Evolutionary conservation across 2,888 invertebrate genomes (phyloP).

Genomic region (Tetropium fuscum): DNA sequence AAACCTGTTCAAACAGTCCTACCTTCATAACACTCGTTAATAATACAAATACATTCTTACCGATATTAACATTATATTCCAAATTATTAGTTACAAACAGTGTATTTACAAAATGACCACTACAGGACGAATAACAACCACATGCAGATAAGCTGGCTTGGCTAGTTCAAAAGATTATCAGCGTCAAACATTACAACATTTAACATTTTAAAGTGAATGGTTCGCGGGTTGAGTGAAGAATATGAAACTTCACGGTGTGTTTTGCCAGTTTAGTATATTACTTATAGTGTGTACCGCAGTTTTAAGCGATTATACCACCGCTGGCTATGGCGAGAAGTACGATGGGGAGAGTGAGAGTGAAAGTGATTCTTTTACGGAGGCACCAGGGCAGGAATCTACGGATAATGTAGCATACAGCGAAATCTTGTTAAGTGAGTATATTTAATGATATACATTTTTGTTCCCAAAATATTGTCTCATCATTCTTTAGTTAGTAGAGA

Average conservation of each 20-base stretch:
- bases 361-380: background rate
- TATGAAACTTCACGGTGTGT: too few species aligned
- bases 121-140: too few species aligned
- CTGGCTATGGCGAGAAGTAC: slow-evolving; percentile 6
- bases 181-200: slow-evolving; percentile 2
- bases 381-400: background rate
- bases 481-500: too few species aligned
- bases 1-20: too few species aligned
- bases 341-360: background rate
- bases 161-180: slow-evolving; percentile 16
- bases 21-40: too few species aligned
- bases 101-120: too few species aligned
- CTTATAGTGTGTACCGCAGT: too few species aligned
- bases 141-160: slow-evolving; percentile 3
- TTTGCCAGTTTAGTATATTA: too few species aligned
- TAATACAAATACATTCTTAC: too few species aligned
- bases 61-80: too few species aligned
- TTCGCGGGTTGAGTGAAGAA: background rate
- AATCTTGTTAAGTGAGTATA: slow-evolving; percentile 6
- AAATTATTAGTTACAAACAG: too few species aligned
- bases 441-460: background rate
- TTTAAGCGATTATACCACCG: slow-evolving; percentile 6
- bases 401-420: background rate
- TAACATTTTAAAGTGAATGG: background rate
- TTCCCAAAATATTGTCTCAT: background rate